Percentiles rank a stretch among this genome's conserved stretches.
Conservation (phyloP, 2,113 vertebrate species). For the Dasyprocta punctata region DNA sequence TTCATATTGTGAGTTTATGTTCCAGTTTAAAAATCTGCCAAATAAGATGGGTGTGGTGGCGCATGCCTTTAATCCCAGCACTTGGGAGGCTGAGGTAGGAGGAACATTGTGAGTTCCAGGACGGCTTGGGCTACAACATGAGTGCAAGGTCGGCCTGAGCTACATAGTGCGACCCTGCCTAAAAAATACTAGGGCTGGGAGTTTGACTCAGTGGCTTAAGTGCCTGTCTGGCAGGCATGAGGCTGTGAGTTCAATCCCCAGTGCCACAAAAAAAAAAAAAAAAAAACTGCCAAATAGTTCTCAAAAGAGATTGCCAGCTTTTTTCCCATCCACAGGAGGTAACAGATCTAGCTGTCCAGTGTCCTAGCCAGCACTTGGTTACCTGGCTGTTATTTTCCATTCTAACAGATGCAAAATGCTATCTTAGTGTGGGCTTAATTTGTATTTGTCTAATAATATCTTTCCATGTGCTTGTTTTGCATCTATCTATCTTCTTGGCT, state of each 20-base stretch:
- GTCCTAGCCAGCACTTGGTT: not conserved
- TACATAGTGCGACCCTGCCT: too few species aligned
- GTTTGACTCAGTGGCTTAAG: too few species aligned
- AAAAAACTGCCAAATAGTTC: not conserved
- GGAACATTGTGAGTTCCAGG: too few species aligned
- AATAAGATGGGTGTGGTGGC: too few species aligned
- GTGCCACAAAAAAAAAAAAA: too few species aligned
- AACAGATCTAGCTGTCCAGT: not conserved
- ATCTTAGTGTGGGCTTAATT: not conserved
- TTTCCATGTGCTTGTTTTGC: not conserved
- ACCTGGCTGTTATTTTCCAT: not conserved
- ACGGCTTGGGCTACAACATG: too few species aligned
- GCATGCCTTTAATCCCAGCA: too few species aligned
- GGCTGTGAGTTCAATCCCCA: too few species aligned
- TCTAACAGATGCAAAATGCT: not conserved
- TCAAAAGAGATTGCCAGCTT: not conserved
- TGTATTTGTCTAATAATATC: not conserved
- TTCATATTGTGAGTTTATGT: not conserved
- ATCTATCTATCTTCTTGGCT: not conserved
- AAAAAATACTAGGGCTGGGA: too few species aligned
- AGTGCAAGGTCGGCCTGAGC: too few species aligned
- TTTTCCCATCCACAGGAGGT: not conserved
- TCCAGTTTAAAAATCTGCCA: not conserved
- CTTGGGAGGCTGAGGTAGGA: too few species aligned
- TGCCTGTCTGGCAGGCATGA: too few species aligned